Conservation (phyloP, 2,113 vertebrate species). For the Nanorana parkeri region DNA sequence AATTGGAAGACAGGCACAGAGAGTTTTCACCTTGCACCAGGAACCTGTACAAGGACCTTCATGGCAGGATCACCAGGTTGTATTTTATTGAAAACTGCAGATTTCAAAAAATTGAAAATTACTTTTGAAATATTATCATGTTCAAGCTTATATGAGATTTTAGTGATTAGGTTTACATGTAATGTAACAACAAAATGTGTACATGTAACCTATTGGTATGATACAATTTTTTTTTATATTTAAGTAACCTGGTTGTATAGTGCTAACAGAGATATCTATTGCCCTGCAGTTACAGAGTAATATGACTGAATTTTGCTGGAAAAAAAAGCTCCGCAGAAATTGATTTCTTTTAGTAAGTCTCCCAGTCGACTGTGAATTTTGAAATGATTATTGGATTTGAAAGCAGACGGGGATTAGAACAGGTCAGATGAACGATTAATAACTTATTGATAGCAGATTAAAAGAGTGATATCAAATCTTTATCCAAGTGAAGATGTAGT, state of each 20-base stretch:
- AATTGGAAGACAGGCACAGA: no score
- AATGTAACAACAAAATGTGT: no score
- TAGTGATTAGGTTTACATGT: no score
- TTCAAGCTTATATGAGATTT: no score
- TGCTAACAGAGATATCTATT: conserved; percentile 25
- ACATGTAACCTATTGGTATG: no score
- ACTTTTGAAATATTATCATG: no score
- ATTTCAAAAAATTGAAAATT: no score
- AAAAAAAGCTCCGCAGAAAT: conserved; percentile 72
- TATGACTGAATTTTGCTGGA: conserved; percentile 59
- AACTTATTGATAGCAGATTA: conserved; percentile 78
- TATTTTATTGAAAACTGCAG: no score
- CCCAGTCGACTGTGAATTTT: conserved; percentile 74
- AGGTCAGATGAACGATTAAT: conserved; percentile 73
- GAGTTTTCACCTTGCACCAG: no score
- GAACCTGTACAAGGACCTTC: no score
- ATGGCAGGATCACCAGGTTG: no score
- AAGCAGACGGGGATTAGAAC: conserved; percentile 69
- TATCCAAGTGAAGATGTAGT: conserved; percentile 76
- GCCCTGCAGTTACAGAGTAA: conserved; percentile 47
- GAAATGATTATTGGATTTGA: conserved; percentile 78
- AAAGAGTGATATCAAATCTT: conserved; percentile 77
- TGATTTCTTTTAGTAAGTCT: conserved; percentile 73
- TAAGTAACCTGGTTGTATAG: conserved; percentile 8
- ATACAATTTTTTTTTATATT: neutral